Evolutionary conservation across 2,888 invertebrate genomes (phyloP).

Genomic region (Eupithecia insigniata): DNA sequence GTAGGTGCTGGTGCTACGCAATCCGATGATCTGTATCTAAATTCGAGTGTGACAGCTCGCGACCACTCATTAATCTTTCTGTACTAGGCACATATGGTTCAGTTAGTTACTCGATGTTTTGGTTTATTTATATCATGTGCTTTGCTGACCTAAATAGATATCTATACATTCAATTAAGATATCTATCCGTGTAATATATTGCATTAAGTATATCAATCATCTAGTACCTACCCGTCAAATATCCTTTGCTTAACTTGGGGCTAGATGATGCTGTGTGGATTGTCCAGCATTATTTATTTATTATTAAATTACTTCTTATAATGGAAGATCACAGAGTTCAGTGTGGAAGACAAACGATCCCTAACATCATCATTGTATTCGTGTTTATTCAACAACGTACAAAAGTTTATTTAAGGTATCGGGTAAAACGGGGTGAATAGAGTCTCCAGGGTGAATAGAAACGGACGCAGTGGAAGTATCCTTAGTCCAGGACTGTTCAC

Average conservation of each 20-base stretch:
- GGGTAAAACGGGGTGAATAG: too few species aligned
- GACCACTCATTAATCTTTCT: slow-evolving; percentile 61
- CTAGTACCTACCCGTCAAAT: too few species aligned
- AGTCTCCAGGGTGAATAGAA: too few species aligned
- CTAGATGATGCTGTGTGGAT: too few species aligned
- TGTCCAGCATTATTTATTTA: too few species aligned
- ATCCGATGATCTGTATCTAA: slow-evolving; percentile 64
- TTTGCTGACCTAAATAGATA: not conserved
- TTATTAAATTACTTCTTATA: not conserved
- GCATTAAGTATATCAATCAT: too few species aligned
- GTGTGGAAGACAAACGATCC: not conserved
- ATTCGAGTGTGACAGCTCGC: slow-evolving; percentile 59
- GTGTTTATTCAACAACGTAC: not conserved
- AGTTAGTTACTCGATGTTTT: slow-evolving; percentile 17
- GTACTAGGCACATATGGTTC: slow-evolving; percentile 20
- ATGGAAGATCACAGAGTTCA: not conserved
- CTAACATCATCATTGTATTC: not conserved
- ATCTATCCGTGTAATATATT: too few species aligned
- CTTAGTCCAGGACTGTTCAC: too few species aligned
- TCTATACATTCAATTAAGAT: not conserved
- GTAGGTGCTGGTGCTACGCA: slow-evolving; percentile 52
- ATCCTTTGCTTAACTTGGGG: too few species aligned
- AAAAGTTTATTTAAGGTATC: not conserved
- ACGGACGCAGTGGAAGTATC: too few species aligned
- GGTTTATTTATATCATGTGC: not conserved